Evolutionary conservation across 2,888 invertebrate genomes (phyloP), one percentile per base, ranked within the genome.

Genomic region (Drosophila infuscata): DNA sequence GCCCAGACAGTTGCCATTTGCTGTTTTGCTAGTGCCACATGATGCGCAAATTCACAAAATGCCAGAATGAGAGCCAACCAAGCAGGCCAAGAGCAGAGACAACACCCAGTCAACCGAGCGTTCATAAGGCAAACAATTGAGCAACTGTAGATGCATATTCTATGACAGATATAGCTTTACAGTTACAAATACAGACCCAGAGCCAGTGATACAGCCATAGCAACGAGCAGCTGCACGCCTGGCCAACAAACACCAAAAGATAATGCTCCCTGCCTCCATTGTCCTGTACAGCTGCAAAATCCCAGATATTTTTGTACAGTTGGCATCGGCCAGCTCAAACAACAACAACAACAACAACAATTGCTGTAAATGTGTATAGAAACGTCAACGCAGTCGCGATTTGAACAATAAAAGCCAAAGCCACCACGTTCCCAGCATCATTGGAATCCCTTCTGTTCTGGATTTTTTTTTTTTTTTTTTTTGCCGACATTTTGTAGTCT

Each of bases 21-120:
- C 75, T 83, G 84, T 87, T 83, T 79, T 64, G 70, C 65, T 72
- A 70, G 82, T 64, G 88, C 73, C 88, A 86, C 85, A 82, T 84
- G 88, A 89, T 84, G 88, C 88, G 89, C 76, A 86, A 88, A 84
- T 78, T 76, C 74, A 81, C 81, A 86, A 86, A 86, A 73, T 70
- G 72, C 74, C 87, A 86, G 83, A 86, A 73, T 70, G 72, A 74
- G 70, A 70, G 76, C 78, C 76, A 75, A 73, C 83, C 82, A 78
- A 72, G 69, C 83, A 70, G 81, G 71, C 76, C 80, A 85, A 88
- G 88, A 88, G 85, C 79, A 87, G 63, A 82, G 65, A 63, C 88
- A 83, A 87, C 84, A 84, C 33, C 68, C 71, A 77, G 59, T 51
- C 68, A 61, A 71, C 78, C 72, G 63, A 71, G 70, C 72, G 76